Evolutionary conservation across 2,888 invertebrate genomes (phyloP), one percentile per base, ranked within the genome.

Genomic region (Ariolimax columbianus): DNA sequence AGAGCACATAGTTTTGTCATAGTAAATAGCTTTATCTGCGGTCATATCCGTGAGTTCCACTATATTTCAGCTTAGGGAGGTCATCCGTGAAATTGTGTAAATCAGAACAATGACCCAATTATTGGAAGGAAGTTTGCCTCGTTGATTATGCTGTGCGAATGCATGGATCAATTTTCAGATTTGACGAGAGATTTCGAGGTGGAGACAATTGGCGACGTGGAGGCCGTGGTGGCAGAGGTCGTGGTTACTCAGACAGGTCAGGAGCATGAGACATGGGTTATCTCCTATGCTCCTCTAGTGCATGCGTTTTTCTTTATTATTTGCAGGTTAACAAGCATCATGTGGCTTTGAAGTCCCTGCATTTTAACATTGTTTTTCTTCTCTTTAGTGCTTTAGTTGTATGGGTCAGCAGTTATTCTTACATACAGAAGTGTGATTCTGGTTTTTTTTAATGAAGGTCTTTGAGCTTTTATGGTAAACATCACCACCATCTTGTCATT

Each of bases 181-280:
- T 68, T 47, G 82, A 81, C 68, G 82, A 86, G 43, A 86, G 83
- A 30, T 43, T 43, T 73, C 47, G 82, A 4, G 79, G 77, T 59
- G 82, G 82, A 30, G 84, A 81, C 14, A 70, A 47, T 68, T 33
- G 51, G 3, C 33, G 77, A 3, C 66, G 77, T 30, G 73, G 82
- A 36, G 66, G 75, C 11, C 72, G 79, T 72, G 77, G 75, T 51
- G 66, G 75, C 11, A 59, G 79, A 63, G 77, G 75, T 51, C 78
- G 75, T 59, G 82, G 75, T 66, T 36, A 59, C 72, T 23, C 75
- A 38, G 73, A 82, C 59, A 82, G 82, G 82, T 82, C 82, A 82
- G 82, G 43, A 43, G 63, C 75, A 59, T 82, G 75, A 59, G 6
- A 23, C 79, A 73, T 73, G 73, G n/a, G 75, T 51, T 33, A 51